phyloP scores from a whole-genome alignment of 2,797 vertebrate species.

The Anisognathus igniventris region DNA sequence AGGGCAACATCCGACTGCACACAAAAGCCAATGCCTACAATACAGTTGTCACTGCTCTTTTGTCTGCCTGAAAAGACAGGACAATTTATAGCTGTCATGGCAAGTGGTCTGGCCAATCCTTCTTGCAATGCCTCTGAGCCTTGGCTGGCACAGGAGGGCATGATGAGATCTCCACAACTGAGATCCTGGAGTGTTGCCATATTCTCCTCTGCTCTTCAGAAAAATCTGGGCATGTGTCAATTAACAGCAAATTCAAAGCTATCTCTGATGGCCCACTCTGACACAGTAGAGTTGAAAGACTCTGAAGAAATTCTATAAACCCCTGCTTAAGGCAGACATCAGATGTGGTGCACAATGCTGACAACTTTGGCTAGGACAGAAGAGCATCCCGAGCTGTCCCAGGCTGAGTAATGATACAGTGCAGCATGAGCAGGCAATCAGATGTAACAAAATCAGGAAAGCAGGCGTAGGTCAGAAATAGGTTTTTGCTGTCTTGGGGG shows the following conservation, averaged over 20 bases:
- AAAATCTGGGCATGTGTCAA: not conserved
- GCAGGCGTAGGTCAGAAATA: not conserved
- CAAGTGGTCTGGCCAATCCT: not conserved
- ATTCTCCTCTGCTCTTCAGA: not conserved
- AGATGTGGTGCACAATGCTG: not conserved
- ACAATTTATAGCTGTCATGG: slow-evolving; percentile 35
- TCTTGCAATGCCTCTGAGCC: not conserved
- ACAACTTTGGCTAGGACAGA: not conserved
- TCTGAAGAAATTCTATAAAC: not conserved
- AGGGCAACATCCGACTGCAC: slow-evolving; percentile 2
- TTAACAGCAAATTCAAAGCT: slow-evolving; percentile 4
- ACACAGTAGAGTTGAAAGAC: not conserved
- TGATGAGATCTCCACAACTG: not conserved
- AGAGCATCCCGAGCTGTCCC: not conserved
- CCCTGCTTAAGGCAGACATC: not conserved
- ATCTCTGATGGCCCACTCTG: not conserved
- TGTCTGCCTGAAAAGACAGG: slow-evolving; percentile 2
- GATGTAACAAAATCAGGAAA: not conserved
- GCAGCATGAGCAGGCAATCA: not conserved
- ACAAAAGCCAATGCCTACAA: slow-evolving; percentile 47
- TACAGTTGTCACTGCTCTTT: slow-evolving; percentile 38
- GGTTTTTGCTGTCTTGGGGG: not conserved
- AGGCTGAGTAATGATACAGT: fast-evolving
- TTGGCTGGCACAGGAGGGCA: not conserved
- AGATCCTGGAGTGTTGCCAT: not conserved